These are phyloP conservation scores for Plotosus lineatus DNA, from an alignment of 2,113 vertebrate genomes.

Conservation along the genomic window DNA sequence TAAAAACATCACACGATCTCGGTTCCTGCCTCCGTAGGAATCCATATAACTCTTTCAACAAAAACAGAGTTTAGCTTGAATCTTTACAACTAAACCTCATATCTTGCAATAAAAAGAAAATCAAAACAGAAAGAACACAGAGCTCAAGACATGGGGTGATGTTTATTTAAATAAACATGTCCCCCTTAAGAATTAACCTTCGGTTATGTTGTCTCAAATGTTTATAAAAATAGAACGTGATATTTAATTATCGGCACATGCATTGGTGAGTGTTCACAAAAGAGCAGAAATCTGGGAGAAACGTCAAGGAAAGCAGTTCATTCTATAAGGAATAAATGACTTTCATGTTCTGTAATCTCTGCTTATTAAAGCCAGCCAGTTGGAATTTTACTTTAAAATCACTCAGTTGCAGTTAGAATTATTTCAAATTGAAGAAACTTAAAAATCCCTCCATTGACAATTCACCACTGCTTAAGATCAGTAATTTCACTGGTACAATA, in stretches of 20 bases:
- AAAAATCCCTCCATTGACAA: neutral
- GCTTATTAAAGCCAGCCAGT: neutral
- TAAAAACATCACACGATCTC: neutral
- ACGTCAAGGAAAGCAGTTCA: conserved; percentile 7
- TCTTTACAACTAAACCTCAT: conserved; percentile 1
- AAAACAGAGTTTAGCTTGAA: no score
- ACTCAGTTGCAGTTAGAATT: neutral
- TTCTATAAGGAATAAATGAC: neutral
- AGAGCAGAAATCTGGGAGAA: neutral
- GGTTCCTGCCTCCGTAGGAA: neutral
- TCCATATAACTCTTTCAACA: no score
- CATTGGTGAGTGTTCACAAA: conserved; percentile 4
- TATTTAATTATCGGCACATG: conserved; percentile 11
- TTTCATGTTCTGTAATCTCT: neutral
- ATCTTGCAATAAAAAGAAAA: conserved; percentile 21
- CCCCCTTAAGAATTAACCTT: neutral
- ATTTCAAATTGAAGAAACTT: neutral
- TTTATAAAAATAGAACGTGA: no score
- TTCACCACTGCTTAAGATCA: neutral
- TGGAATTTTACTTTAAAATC: neutral
- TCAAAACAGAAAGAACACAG: neutral
- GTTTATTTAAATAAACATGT: neutral
- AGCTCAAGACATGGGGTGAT: conserved; percentile 18
- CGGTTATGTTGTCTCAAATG: neutral
- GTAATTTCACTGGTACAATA: neutral